Base-by-base conservation (phyloP, 2,888 invertebrate species). In the Liposcelis brunnea region DNA sequence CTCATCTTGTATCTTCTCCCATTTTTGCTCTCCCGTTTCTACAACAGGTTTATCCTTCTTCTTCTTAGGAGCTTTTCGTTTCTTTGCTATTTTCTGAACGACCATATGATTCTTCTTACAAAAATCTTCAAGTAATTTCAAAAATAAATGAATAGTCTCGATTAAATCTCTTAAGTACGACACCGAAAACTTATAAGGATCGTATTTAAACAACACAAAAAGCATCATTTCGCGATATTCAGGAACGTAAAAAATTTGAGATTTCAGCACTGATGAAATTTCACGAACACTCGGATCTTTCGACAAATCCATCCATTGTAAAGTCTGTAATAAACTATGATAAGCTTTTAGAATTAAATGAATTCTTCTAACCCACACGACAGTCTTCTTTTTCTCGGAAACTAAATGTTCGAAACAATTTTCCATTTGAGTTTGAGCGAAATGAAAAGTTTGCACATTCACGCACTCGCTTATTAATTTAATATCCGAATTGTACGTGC, bases 381-480 rank as follows among this genome's bases (percentile, higher is more conserved):
- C 65, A 50, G 77, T 72, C 59, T 85, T 82, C 58, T 85, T 85
- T 66, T 93, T 94, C 59, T 95, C 91, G 40, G 76, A 72, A 52
- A 69, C 65, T 57, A 93, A 80, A 77, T 82, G 80, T 57, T 89
- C 89, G 58, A 75, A 75, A 59, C 80, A 85, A 50, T 73, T 75
- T 58, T 90, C 89, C 70, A 94, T 74, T 65, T 91, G 83, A 55
- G 86, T 84, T 63, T 95, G 93, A 7, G 94, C 82, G 64, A 87
- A 87, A 66, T 97, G 91, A 64, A 97, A 95, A 55, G 83, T 79
- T 50, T 82, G 77, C 3, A 89, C 77, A 14, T 89, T 84, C 72
- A 95, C 75, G 2, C 95, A 94, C 67, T 95, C 94, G 61, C 90
- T 86, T 53, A 94, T 82, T 55, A 86, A 71, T 62, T 89, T 85